Conservation (phyloP, 1,140 invertebrate species). For the Doryteuthis pealeii region DNA sequence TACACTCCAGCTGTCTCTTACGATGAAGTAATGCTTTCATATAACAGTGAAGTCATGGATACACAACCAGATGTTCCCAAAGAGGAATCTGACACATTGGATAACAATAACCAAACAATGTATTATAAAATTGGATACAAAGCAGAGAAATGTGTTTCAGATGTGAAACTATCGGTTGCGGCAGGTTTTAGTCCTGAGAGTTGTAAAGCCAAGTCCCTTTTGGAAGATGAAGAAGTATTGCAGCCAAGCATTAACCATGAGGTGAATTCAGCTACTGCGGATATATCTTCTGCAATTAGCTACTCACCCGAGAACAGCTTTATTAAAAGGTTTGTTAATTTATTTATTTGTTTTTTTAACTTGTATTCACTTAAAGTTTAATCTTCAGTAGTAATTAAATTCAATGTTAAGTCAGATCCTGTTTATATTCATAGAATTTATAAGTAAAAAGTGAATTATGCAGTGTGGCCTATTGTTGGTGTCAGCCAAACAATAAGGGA, state of each 20-base stretch:
- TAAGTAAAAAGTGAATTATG: too few species aligned
- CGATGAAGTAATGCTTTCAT: slow-evolving; percentile 34
- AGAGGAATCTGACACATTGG: slow-evolving; percentile 17
- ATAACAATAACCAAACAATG: slow-evolving; percentile 23
- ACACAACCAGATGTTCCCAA: not conserved
- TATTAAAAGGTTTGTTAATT: not conserved
- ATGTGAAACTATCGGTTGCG: slow-evolving; percentile 31
- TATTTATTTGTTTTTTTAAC: too few species aligned
- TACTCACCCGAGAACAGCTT: not conserved
- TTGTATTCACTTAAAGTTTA: too few species aligned
- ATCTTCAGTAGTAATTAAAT: too few species aligned
- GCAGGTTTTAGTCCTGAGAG: not conserved
- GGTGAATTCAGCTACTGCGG: not conserved
- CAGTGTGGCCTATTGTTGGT: too few species aligned
- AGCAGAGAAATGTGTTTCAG: slow-evolving; percentile 31
- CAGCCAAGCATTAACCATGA: slow-evolving; percentile 22
- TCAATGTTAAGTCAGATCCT: too few species aligned
- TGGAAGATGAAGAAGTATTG: slow-evolving; percentile 20
- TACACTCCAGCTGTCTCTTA: slow-evolving; percentile 55
- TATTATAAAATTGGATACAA: slow-evolving; percentile 43
- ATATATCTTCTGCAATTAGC: slow-evolving; percentile 16
- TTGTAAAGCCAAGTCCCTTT: slow-evolving; percentile 18
- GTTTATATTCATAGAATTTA: too few species aligned
- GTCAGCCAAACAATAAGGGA: too few species aligned
- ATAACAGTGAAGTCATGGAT: not conserved